phyloP scores from a whole-genome alignment of 2,113 vertebrate genomes.

The Pontoporia blainvillei region DNA sequence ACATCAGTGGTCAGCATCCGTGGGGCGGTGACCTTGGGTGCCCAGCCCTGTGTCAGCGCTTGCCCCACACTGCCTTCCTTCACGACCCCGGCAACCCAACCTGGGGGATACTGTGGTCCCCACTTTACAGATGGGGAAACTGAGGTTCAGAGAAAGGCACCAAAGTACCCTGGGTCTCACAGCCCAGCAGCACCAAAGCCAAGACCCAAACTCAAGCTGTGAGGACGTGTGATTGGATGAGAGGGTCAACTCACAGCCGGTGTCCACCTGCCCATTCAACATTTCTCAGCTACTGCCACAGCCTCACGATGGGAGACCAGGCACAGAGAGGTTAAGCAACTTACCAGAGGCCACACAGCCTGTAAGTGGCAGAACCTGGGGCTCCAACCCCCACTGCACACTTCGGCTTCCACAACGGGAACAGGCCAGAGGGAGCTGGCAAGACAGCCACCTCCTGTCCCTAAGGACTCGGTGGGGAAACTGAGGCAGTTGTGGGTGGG shows the following conservation, averaged over 20 bases:
- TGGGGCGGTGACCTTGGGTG: rapidly evolving
- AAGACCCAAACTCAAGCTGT: background rate
- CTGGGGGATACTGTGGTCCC: background rate
- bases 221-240: background rate
- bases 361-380: background rate
- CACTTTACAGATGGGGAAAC: background rate
- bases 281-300: background rate
- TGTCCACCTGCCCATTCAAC: no score
- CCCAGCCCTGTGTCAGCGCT: background rate
- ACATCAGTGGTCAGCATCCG: background rate
- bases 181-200: background rate
- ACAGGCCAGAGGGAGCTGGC: background rate
- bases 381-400: background rate
- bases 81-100: background rate
- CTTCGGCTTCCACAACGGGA: background rate
- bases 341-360: background rate
- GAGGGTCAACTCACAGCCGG: background rate
- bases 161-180: background rate
- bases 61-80: background rate
- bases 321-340: background rate
- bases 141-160: background rate
- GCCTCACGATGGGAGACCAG: background rate
- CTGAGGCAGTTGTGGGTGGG: background rate
- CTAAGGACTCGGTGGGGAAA: background rate
- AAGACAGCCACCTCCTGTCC: background rate